Evolutionary conservation across 1,140 invertebrate genomes (phyloP).

Genomic region (Acromyrmex echinatior): DNA sequence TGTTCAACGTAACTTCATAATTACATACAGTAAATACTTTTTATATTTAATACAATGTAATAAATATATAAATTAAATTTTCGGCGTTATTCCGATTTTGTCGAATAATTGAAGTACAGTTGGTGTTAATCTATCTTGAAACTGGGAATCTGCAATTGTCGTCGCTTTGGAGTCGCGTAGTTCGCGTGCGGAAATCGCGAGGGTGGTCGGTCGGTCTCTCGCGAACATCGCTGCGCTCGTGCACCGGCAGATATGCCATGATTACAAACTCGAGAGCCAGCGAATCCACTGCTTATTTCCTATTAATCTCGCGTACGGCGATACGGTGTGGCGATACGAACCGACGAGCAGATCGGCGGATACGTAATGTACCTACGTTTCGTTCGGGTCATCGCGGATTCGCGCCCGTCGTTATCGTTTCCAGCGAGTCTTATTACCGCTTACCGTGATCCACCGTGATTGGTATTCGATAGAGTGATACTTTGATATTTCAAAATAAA

Average conservation of each 20-base stretch:
- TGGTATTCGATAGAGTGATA: conserved; percentile 18
- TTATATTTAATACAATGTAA: too few species aligned
- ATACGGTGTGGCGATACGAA: conserved; percentile 63
- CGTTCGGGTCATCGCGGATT: conserved; percentile 49
- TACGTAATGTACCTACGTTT: conserved; percentile 43
- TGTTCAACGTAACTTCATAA: not conserved
- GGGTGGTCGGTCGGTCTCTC: conserved; percentile 67
- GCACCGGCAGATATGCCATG: conserved; percentile 66
- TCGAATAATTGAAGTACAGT: not conserved
- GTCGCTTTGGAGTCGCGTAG: conserved; percentile 44
- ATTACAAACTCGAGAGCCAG: conserved; percentile 73
- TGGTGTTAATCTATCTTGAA: not conserved
- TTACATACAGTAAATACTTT: too few species aligned
- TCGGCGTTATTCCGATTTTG: not conserved
- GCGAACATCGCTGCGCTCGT: conserved; percentile 18
- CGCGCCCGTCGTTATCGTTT: conserved; percentile 51
- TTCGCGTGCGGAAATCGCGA: conserved; percentile 74
- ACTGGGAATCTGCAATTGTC: conserved; percentile 1
- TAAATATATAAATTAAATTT: not conserved
- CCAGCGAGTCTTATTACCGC: conserved; percentile 47
- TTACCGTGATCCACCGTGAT: not conserved
- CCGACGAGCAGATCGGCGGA: conserved; percentile 49
- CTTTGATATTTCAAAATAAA: not conserved
- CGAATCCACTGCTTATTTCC: conserved; percentile 71
- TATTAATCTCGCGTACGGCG: conserved; percentile 73